A percentile compares a stretch with the other conserved stretches of the same genome.
phyloP scores from a whole-genome alignment of 2,113 vertebrate species.

The Rhagologus leucostigma region DNA sequence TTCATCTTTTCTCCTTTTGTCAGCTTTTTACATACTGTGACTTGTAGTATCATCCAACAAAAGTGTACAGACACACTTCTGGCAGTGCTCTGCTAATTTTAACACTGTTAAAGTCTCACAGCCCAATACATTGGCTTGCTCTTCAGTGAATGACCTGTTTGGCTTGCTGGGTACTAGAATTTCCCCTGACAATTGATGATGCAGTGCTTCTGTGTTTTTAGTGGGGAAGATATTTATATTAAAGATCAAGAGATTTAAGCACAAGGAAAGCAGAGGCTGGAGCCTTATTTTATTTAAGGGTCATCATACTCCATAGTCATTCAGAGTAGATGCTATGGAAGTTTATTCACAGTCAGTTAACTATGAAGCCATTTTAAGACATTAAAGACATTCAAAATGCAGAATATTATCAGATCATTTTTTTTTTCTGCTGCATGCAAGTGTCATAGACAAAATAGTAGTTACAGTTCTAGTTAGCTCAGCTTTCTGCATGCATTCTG shows the following conservation, averaged over 20 bases:
- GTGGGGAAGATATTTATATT: not conserved
- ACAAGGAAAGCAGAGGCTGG: not conserved
- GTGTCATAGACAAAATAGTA: not conserved
- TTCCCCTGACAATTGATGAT: not conserved
- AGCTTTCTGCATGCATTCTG: not conserved
- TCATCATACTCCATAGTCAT: not conserved
- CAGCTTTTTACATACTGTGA: not conserved
- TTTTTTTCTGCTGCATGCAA: not conserved
- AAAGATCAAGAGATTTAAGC: not conserved
- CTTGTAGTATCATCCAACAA: not conserved
- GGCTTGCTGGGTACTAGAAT: not conserved
- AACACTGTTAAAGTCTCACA: not conserved
- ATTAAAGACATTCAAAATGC: not conserved
- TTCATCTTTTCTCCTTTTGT: constrained; percentile 27
- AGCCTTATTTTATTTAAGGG: not conserved
- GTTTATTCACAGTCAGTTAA: not conserved
- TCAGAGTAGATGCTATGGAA: not conserved
- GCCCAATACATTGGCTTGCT: not conserved
- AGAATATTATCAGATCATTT: not conserved
- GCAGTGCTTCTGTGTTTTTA: not conserved
- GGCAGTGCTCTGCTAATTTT: not conserved
- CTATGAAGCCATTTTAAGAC: not conserved
- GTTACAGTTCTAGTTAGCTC: not conserved
- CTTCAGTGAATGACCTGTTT: not conserved
- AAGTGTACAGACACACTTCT: not conserved